Evolutionary conservation across 2,113 vertebrate species (phyloP).

Genomic region (Prunella fulvescens): DNA sequence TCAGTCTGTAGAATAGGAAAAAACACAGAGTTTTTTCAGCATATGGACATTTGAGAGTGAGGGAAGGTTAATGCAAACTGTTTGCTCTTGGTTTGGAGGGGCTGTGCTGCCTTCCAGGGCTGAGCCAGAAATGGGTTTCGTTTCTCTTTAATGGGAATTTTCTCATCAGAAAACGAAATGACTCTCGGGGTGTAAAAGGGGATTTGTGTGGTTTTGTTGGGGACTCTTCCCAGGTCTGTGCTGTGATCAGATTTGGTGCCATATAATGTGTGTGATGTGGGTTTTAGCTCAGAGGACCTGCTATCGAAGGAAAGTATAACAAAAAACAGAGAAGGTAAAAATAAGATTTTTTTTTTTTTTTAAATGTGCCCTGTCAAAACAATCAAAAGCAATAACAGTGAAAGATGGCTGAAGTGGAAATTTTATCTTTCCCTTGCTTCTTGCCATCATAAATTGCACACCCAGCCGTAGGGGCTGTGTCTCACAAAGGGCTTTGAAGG

Average conservation of each 20-base stretch:
- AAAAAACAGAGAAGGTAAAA: background rate
- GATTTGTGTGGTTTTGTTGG: background rate
- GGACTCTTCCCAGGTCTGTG: background rate
- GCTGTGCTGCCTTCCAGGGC: background rate
- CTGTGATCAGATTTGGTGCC: background rate
- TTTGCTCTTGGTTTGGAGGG: background rate
- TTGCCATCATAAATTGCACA: background rate
- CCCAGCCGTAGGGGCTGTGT: background rate
- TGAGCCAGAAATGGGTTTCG: background rate
- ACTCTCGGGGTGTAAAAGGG: background rate
- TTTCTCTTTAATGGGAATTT: background rate
- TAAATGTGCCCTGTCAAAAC: background rate
- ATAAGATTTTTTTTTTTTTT: background rate
- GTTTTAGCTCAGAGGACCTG: background rate
- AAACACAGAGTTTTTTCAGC: background rate
- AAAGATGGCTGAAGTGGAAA: background rate
- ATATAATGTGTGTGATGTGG: background rate
- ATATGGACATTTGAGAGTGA: fast-evolving
- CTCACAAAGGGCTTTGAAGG: background rate
- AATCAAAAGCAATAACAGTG: background rate
- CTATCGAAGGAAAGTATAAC: background rate
- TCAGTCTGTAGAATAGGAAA: fast-evolving
- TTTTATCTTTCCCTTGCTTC: background rate
- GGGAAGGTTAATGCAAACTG: background rate
- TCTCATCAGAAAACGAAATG: background rate